Evolutionary conservation across 2,113 vertebrate species (phyloP), one percentile per base, ranked within the genome.

Genomic region (Hylia prasina): DNA sequence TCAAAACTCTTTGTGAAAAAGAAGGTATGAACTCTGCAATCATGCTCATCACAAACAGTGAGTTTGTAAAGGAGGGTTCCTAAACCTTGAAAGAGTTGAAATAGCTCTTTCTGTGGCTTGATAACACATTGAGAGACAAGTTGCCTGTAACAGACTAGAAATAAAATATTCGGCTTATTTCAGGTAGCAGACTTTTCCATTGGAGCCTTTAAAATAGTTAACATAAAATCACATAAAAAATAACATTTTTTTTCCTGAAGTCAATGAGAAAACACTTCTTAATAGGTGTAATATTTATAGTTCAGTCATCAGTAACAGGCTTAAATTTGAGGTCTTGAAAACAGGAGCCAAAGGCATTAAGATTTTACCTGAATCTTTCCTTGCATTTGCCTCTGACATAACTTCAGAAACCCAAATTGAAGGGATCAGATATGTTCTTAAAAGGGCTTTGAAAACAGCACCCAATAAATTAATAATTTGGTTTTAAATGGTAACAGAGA

Each of bases 71-170:
- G 19, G 7, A 63, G 22, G 6, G 15, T 54, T 85, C 35, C 33
- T 81, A 24, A 94, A 14, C 14, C 39, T 57, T 66, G 42, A 45
- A 80, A 31, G 10, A 22, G 19, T 58, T 69, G 21, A 70, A 57
- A 7, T 58, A 80, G 9, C 3, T 63, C 11, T 66, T 22, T 60
- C 39, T 51, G 19, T 45, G 30, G 12, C 25, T 13, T 84, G n/a
- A 4, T n/a, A 39, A 48, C 3, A 18, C 0, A 0, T 90, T 82
- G 0, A 0, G 40, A 51, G 48, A 40, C 11, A 61, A 61, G 42
- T 60, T 17, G 40, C 4, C 19, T 37, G 3, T 37, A 68, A 58
- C 2, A 47, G 18, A 75, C 7, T 60, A 37, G 28, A 94, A 87
- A 50, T 76, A 0, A 75, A 77, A 40, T 48, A 57, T 3, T 56